Evolutionary conservation across 2,797 vertebrate genomes (phyloP).

Genomic region (Moxostoma hubbsi): DNA sequence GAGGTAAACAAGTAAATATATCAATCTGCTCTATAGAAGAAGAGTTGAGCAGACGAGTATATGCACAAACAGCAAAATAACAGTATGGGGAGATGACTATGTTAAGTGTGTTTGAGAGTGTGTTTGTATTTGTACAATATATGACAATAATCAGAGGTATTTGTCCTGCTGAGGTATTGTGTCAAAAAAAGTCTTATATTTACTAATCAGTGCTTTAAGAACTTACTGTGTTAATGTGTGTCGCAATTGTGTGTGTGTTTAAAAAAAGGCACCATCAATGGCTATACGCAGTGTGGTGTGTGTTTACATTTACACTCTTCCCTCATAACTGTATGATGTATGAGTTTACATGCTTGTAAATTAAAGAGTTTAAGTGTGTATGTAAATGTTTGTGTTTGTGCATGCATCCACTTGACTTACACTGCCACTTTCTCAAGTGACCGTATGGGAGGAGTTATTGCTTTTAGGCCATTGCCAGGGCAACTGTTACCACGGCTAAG

Average conservation of each 20-base stretch:
- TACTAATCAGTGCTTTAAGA: constrained; percentile 63
- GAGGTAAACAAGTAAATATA: constrained; percentile 6
- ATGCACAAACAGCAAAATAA: constrained; percentile 22
- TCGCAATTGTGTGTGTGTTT: constrained; percentile 53
- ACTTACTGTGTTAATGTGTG: constrained; percentile 62
- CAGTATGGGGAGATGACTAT: constrained; percentile 5
- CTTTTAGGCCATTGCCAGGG: constrained; percentile 83
- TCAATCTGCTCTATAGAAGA: constrained; percentile 6
- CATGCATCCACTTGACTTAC: constrained; percentile 54
- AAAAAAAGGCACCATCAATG: constrained; percentile 63
- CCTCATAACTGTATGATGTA: constrained; percentile 57
- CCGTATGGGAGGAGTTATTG: constrained; percentile 75
- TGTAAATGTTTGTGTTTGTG: not conserved
- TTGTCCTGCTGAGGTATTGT: constrained; percentile 61
- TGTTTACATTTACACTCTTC: not conserved
- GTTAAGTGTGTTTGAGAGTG: not conserved
- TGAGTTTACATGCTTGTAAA: constrained; percentile 55
- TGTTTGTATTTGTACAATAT: constrained; percentile 3
- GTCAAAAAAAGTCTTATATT: constrained; percentile 38
- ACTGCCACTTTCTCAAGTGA: constrained; percentile 62
- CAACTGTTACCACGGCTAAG: constrained; percentile 81
- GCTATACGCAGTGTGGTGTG: constrained; percentile 31
- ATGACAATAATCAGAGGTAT: constrained; percentile 57
- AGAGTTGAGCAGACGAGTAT: not conserved
- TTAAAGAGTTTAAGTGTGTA: constrained; percentile 60